Conservation (phyloP, 2,113 vertebrate genomes). For the Dasyurus viverrinus region DNA sequence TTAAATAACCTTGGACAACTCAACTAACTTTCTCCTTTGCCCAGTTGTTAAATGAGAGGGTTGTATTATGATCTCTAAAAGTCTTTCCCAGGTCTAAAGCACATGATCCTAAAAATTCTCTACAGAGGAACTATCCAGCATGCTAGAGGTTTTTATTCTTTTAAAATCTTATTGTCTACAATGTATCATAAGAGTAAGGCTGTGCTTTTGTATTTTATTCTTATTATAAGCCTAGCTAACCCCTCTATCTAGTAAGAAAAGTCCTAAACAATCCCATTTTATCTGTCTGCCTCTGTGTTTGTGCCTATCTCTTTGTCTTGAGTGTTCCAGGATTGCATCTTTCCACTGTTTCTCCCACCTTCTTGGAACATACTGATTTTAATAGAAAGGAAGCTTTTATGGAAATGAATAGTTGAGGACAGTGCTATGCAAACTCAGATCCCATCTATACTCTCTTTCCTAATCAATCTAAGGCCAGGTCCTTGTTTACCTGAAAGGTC, state of each 20-base stretch:
- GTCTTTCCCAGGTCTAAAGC: not conserved
- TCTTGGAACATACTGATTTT: not conserved
- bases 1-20: not conserved
- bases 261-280: not conserved
- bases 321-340: not conserved
- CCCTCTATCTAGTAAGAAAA: not conserved
- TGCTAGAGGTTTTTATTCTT: not conserved
- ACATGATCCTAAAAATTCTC: not conserved
- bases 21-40: not conserved
- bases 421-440: not conserved
- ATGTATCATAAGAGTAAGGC: not conserved
- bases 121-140: not conserved
- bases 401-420: not conserved
- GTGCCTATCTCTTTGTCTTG: not conserved
- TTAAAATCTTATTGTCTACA: not conserved
- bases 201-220: not conserved
- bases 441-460: not conserved
- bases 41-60: not conserved
- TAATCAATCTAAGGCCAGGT: not conserved
- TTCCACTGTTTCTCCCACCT: not conserved
- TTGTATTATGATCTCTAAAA: not conserved
- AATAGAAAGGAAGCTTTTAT: not conserved
- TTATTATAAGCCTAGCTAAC: not conserved
- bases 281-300: not conserved
- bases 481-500: not conserved